Evolutionary conservation across 2,113 vertebrate genomes (phyloP).

Genomic region (Hylia prasina): DNA sequence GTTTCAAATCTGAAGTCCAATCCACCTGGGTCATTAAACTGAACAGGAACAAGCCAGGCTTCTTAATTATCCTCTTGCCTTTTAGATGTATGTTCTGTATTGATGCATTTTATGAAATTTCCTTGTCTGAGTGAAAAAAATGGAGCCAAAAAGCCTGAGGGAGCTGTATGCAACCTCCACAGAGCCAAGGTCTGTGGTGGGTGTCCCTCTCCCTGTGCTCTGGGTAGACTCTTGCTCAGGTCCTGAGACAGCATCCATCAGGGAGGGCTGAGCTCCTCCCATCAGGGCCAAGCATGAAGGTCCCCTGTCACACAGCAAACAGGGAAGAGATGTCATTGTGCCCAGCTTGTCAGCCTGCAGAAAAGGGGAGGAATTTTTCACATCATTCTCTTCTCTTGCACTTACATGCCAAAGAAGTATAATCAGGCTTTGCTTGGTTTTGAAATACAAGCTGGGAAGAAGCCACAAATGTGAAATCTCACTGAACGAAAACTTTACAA

Average conservation of each 20-base stretch:
- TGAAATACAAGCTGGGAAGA: neutral
- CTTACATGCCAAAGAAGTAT: neutral
- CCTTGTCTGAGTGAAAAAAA: neutral
- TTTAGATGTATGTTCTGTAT: neutral
- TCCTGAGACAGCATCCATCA: neutral
- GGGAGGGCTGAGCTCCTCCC: neutral
- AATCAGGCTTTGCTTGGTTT: neutral
- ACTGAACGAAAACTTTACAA: neutral
- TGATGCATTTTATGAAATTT: neutral
- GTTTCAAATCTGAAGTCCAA: neutral
- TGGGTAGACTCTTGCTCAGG: neutral
- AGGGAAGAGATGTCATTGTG: neutral
- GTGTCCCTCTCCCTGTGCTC: neutral
- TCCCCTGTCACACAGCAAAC: neutral
- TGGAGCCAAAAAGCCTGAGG: neutral
- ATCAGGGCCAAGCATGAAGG: rapidly evolving
- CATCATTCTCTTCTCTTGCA: neutral
- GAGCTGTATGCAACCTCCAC: neutral
- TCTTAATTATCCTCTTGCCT: neutral
- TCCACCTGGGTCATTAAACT: neutral
- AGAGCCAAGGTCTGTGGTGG: neutral
- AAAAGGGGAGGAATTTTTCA: neutral
- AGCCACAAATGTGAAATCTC: neutral
- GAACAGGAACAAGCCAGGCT: neutral
- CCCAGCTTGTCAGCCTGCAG: neutral